Evolutionary conservation across 2,888 invertebrate species (phyloP).

Genomic region (Cantharis lateralis): DNA sequence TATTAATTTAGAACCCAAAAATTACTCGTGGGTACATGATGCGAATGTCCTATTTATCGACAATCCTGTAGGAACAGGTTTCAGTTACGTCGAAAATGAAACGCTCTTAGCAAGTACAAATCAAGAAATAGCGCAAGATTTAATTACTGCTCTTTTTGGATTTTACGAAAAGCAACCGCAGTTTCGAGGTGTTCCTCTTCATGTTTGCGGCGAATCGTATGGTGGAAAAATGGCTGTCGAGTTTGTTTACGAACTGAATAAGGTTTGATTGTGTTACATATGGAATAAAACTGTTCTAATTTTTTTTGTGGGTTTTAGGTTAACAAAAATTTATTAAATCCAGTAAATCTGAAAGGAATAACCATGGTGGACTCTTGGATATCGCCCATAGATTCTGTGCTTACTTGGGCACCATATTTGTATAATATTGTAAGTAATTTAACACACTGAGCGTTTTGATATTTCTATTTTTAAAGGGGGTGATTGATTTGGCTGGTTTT

Average conservation of each 20-base stretch:
- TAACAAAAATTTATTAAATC: not conserved
- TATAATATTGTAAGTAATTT: constrained; percentile 66
- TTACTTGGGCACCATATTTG: constrained; percentile 82
- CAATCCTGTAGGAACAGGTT: constrained; percentile 87
- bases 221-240: constrained; percentile 65
- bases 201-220: constrained; percentile 68
- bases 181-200: constrained; percentile 61
- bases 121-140: constrained; percentile 63
- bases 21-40: constrained; percentile 77
- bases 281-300: not conserved
- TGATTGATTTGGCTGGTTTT: constrained; percentile 73
- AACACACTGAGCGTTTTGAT: not conserved
- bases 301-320: constrained; percentile 11
- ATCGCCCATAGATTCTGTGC: constrained; percentile 81
- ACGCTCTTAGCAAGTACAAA: constrained; percentile 61
- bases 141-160: constrained; percentile 58
- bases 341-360: constrained; percentile 74
- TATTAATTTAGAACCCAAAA: constrained; percentile 67
- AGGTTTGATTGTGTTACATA: not conserved
- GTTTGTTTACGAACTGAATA: constrained; percentile 19
- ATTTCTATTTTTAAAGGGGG: constrained; percentile 52
- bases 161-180: constrained; percentile 59
- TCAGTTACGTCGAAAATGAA: constrained; percentile 71
- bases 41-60: constrained; percentile 85
- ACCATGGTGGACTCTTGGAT: constrained; percentile 91